phyloP scores from a whole-genome alignment of 2,888 invertebrate genomes.

The Empis livida region DNA sequence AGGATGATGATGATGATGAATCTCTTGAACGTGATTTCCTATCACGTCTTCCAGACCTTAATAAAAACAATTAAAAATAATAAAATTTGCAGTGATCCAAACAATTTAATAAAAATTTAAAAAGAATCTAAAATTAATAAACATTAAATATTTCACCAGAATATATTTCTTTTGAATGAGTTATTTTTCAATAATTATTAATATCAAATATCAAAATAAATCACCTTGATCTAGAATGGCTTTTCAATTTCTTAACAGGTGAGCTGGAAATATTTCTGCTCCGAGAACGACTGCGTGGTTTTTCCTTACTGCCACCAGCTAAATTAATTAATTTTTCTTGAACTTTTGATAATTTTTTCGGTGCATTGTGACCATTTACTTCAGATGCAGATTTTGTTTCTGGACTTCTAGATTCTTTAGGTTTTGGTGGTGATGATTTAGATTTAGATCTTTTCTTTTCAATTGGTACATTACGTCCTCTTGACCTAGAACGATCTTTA shows the following conservation, averaged over 20 bases:
- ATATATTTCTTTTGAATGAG: too few species aligned
- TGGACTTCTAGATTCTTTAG: constrained; percentile 13
- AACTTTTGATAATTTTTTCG: constrained; percentile 38
- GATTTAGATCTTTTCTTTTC: constrained; percentile 18
- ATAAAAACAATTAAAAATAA: neutral
- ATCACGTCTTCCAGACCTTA: constrained; percentile 15
- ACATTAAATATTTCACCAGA: too few species aligned
- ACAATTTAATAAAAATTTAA: too few species aligned
- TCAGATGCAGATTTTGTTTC: constrained; percentile 5
- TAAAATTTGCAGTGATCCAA: too few species aligned
- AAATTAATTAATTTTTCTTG: constrained; percentile 50
- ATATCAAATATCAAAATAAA: too few species aligned
- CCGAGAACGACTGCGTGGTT: constrained; percentile 13
- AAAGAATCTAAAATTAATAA: too few species aligned
- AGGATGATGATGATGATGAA: constrained; percentile 11
- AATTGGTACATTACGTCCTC: constrained; percentile 6
- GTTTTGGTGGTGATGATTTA: constrained; percentile 15
- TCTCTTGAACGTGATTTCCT: constrained; percentile 16
- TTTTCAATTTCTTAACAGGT: constrained; percentile 7
- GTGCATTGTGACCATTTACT: constrained; percentile 24
- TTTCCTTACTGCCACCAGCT: constrained; percentile 37
- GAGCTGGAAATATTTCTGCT: constrained; percentile 4
- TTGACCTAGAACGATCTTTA: constrained; percentile 11
- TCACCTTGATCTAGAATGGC: constrained; percentile 12
- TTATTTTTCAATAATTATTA: too few species aligned